A percentile compares a stretch with the other conserved stretches of the same genome.
Conservation (phyloP, 1,140 invertebrate species). For the Drosophila neocordata region DNA sequence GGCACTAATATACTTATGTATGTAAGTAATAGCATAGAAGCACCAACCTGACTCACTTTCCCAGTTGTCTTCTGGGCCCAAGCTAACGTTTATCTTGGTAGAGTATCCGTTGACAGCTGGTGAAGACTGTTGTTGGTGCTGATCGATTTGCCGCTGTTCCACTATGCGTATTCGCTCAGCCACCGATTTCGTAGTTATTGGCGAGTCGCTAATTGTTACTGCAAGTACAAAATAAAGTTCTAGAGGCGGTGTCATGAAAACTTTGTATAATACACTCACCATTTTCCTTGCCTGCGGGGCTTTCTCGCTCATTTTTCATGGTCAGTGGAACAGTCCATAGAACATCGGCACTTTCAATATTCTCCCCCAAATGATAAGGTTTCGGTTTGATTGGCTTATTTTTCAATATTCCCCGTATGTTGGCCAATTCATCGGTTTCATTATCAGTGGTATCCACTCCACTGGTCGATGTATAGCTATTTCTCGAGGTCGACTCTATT, state of each 20-base stretch:
- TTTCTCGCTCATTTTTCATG: constrained; percentile 52
- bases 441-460: constrained; percentile 83
- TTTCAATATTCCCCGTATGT: constrained; percentile 88
- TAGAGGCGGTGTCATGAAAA: too few relatives aligned
- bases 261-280: constrained; percentile 31
- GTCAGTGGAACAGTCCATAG: constrained; percentile 83
- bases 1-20: neutral
- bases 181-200: constrained; percentile 77
- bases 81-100: constrained; percentile 84
- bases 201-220: constrained; percentile 43
- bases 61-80: constrained; percentile 65
- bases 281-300: constrained; percentile 43
- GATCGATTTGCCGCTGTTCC: constrained; percentile 64
- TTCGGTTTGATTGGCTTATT: constrained; percentile 88
- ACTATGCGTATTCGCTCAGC: constrained; percentile 83
- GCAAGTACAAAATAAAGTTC: neutral
- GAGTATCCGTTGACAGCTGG: constrained; percentile 83
- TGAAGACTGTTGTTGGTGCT: constrained; percentile 43
- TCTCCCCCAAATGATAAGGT: constrained; percentile 87
- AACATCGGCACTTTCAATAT: constrained; percentile 83
- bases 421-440: constrained; percentile 83
- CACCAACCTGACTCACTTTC: constrained; percentile 66
- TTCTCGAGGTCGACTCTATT: constrained; percentile 59
- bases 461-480: constrained; percentile 73
- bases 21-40: neutral